phyloP scores from a whole-genome alignment of 2,797 vertebrate species.

The Oreochromis grahami region DNA sequence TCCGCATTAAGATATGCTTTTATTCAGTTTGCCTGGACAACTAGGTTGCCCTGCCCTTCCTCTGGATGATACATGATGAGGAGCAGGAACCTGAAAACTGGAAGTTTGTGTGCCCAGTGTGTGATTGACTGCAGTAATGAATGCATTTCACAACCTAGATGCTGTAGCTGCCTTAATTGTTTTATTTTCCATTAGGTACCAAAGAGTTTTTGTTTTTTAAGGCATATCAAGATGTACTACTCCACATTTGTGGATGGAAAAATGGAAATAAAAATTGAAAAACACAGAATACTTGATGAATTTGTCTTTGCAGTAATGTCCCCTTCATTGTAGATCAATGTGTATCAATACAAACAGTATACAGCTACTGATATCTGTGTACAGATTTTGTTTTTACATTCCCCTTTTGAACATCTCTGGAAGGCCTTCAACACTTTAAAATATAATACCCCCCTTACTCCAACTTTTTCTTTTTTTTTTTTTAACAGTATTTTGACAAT shows the following conservation, averaged over 20 bases:
- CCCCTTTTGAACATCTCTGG: neutral
- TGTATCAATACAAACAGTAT: neutral
- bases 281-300: neutral
- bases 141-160: constrained; percentile 67
- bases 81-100: constrained; percentile 17
- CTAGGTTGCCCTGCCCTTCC: neutral
- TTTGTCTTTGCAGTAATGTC: neutral
- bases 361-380: neutral
- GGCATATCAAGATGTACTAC: constrained; percentile 47
- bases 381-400: neutral
- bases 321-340: too few species aligned
- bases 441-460: neutral
- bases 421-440: neutral
- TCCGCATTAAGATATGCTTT: neutral
- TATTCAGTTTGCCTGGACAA: neutral
- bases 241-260: constrained; percentile 21
- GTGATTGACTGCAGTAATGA: constrained; percentile 56
- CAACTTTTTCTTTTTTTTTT: neutral
- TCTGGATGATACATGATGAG: neutral
- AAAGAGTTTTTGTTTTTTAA: constrained; percentile 69
- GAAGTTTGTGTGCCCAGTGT: constrained; percentile 10
- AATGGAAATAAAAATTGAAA: constrained; percentile 58
- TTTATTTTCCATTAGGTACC: constrained; percentile 70
- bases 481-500: neutral
- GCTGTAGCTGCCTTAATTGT: constrained; percentile 78